These are phyloP conservation scores for Lycorma delicatula DNA, from an alignment of 1,140 invertebrate species.

Conservation along the genomic window DNA sequence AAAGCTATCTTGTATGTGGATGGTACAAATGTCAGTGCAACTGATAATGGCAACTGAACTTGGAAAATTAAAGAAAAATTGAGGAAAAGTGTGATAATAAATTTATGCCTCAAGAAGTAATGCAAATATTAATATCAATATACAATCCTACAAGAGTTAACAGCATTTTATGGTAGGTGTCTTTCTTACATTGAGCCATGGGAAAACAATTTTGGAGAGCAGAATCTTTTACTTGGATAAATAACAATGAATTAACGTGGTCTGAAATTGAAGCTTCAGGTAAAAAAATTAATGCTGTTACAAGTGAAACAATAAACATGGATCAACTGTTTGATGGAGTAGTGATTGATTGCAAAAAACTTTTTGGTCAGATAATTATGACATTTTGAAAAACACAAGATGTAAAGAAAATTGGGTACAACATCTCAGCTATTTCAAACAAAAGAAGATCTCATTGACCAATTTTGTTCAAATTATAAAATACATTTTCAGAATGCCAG, in stretches of 20 bases:
- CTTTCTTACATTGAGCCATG: too few relatives aligned
- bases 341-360: conserved; percentile 22
- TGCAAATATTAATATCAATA: too few relatives aligned
- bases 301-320: background rate
- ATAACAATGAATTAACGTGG: background rate
- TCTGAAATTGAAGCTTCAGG: background rate
- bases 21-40: background rate
- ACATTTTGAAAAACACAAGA: conserved; percentile 17
- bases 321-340: conserved; percentile 9
- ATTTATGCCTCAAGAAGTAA: too few relatives aligned
- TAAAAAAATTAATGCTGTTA: background rate
- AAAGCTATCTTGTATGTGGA: background rate
- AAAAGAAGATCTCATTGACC: conserved; percentile 15
- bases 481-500: conserved; percentile 23
- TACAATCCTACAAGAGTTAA: too few relatives aligned
- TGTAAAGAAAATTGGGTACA: conserved; percentile 23
- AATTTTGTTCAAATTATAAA: conserved; percentile 21
- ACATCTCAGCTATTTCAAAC: conserved; percentile 17
- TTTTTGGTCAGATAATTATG: conserved; percentile 12
- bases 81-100: too few relatives aligned
- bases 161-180: too few relatives aligned
- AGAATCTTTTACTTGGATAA: background rate
- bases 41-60: background rate
- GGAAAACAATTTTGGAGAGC: background rate
- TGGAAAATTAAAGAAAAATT: background rate